Base-by-base conservation (phyloP, 2,797 vertebrate genomes). In the Heliangelus exortis region DNA sequence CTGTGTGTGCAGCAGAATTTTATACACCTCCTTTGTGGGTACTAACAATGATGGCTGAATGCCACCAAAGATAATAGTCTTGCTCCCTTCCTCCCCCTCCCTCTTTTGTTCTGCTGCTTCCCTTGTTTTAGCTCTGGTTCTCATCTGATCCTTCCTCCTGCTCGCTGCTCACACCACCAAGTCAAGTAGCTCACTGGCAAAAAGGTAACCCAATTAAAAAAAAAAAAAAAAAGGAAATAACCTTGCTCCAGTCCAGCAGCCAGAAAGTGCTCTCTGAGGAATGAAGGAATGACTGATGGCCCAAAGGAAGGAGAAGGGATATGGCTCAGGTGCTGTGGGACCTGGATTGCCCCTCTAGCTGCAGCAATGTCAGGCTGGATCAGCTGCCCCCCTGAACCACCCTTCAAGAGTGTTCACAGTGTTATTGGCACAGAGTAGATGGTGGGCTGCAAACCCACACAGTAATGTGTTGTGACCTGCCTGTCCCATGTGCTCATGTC, bases 81-180 rank as follows among this genome's bases (percentile, higher is more conserved):
- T 73, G 50, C 31, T 92, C 65, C 59, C 72, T 95, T 90, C 85
- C 82, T 93, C 28, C 59, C 36, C 28, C 61, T 86, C 76, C 48
- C 61, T 83, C 82, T 85, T 92, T 96, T 94, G 84, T 91, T 48
- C n/a, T 65, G 20, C 33, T 77, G 51, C 45, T 96, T 96, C 84
- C 78, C 82, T 54, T 89, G 53, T 67, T 74, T 63, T 57, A 43
- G 31, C 15, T 29, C 33, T 14, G 21, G 18, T 73, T 62, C 26
- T 78, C 29, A 61, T 55, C n/a, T 78, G n/a, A 69, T 61, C 47
- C 36, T 89, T 87, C n/a, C 4, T 43, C 39, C 41, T 39, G 34
- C 54, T 25, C 23, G 68, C 48, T 39, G 34, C 54, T 25, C 23
- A 68, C 48, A 71, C 23, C 31, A 39, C 19, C 0, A 7, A 82